phyloP scores from a whole-genome alignment of 1,140 invertebrate species.

The Aphelenchoides avenae region DNA sequence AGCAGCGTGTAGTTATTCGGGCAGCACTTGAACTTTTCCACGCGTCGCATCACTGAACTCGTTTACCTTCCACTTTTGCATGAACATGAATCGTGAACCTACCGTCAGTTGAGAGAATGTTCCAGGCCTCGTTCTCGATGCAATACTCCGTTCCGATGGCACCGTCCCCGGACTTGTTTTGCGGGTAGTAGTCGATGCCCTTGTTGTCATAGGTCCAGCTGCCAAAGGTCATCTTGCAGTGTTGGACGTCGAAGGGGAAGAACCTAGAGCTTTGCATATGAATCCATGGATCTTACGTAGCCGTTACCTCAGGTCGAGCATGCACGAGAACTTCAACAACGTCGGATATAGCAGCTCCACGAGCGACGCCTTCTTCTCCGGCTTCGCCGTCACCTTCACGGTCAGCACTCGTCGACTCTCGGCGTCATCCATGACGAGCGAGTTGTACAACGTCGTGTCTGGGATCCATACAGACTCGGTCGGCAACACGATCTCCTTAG shows the following conservation, averaged over 20 bases:
- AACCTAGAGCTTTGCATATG: no score
- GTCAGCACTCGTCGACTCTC: constrained; percentile 42
- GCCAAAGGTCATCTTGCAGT: constrained; percentile 54
- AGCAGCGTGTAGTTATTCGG: constrained; percentile 49
- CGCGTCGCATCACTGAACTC: constrained; percentile 23
- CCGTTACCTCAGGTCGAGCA: constrained; percentile 44
- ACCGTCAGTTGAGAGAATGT: constrained; percentile 38
- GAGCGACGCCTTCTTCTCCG: constrained; percentile 18
- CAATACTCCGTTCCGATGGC: constrained; percentile 43
- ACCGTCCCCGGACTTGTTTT: constrained; percentile 16
- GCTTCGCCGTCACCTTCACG: constrained; percentile 37
- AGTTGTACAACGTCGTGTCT: constrained; percentile 51
- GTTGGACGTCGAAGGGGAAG: constrained; percentile 44
- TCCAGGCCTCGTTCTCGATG: constrained; percentile 49
- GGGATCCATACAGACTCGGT: constrained; percentile 48
- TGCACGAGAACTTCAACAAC: constrained; percentile 53
- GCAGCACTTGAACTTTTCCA: constrained; percentile 36
- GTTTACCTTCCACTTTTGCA: constrained; percentile 8
- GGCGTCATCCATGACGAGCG: constrained; percentile 52
- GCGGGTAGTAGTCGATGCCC: constrained; percentile 48
- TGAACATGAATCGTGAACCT: neutral
- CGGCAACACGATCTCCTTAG: constrained; percentile 50
- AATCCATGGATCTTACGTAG: no score
- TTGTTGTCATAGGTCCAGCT: constrained; percentile 62
- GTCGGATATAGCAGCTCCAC: constrained; percentile 50